Evolutionary conservation across 2,113 vertebrate species (phyloP), one percentile per base, ranked within the genome.

Genomic region (Channa maculata): DNA sequence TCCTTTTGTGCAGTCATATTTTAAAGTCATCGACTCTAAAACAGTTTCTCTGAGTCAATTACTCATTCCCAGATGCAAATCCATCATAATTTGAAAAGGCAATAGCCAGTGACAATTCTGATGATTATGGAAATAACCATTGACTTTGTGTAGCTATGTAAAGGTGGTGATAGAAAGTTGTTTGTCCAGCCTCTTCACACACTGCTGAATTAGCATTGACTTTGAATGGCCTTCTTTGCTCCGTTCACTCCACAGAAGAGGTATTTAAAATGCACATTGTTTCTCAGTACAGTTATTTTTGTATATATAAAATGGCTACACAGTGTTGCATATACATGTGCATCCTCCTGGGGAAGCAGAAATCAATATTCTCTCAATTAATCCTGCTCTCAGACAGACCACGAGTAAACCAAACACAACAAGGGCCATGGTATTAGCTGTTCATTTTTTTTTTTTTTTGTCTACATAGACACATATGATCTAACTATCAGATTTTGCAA

Each of bases 31-130:
- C 39, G 73, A 82, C 85, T 74, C 73, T 33, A 41, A 73, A 69
- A 68, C 41, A 80, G 62, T 58, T 51, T 61, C 36, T 71, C 54
- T 77, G 52, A 53, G 65, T 68, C 58, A 82, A 79, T 86, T 80
- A 73, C 63, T 59, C 60, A 67, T 45, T 38, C 59, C 15, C 34
- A 58, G 41, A 82, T 72, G 51, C 62, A 74, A 79, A 88, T 84
- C 75, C 71, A 84, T 91, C 69, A 83, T 88, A n/a, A 79, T 89
- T 86, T 87, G 44, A 79, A 81, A 85, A 63, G 64, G 72, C 36
- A 14, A 38, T 66, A 54, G 36, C 71, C 50, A 11, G 36, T 85
- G 66, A 86, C 80, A 76, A 64, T 79, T 65, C 12, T 71, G 65
- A 72, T 85, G 59, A 71, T 79, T 59, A 79, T 65, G 57, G 60